Base-by-base conservation (phyloP, 1,140 invertebrate species). In the Ephestia elutella region DNA sequence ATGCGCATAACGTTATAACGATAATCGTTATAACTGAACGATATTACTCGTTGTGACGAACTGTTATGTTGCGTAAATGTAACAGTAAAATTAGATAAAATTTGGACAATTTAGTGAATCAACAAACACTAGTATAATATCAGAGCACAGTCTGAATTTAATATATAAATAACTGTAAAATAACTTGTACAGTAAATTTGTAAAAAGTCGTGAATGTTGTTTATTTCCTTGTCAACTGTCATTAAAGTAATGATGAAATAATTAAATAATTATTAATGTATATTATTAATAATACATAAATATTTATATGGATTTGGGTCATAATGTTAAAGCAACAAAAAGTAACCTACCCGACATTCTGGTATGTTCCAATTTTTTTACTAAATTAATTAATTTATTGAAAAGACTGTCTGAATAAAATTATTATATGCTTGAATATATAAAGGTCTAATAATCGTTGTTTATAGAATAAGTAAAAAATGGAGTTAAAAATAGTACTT, bases 351-450 rank as follows among this genome's bases (percentile, higher is more conserved):
- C 25, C 13, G 13, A 15, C n/a, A 15, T 15, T 44, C 13, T 44
- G 13, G 13, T 44, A 15, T 44, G 10, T 44, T 44, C 1, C 15
- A 15, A 44, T 15, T 15, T 15, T 15, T 44, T 15, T 4, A 57
- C 30, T 55, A 59, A 57, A 57, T 38, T 32, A 60, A 64, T 66
- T 66, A 64, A 7, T 70, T 70, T 70, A 66, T 66, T 66, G 63
- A 70, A 62, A 70, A 70, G 68, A 70, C 68, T 70, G 68, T 70
- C 57, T 61, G 61, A 63, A 63, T 49, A 60, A 59, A 65, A 65
- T 57, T 66, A 60, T 44, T 55, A 3, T 21, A 53, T 58, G 57
- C 21, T 32, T 50, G 49, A 10, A 10, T 32, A 32, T 32, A 25
- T 25, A 7, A 25, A 25, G 7, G 2, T 25, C 7, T 25, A 25